Evolutionary conservation across 2,888 invertebrate genomes (phyloP), one percentile per base, ranked within the genome.

Genomic region (Agrotis puta): DNA sequence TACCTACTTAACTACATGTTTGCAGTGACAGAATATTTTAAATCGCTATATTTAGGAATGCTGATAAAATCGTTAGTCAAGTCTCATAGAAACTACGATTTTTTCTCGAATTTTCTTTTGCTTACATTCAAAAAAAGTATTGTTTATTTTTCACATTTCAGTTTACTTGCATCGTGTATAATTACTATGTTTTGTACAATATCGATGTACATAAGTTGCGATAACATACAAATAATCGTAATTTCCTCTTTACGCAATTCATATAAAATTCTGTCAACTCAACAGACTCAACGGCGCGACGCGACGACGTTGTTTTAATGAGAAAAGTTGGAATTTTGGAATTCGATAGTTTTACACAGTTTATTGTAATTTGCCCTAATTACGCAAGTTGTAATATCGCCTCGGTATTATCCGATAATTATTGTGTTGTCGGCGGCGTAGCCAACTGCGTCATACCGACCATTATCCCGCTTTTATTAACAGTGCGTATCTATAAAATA

Each of bases 361-460:
- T 85, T 85, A 79, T 84, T 71, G 77, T 81, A 83, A 86, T 83
- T 77, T 72, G 54, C 72, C 65, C 66, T 85, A 75, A 84, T 81
- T 82, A 83, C 79, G 63, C 67, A 82, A 81, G 76, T 79, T 84
- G 83, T 69, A 78, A 74, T 80, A 68, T 65, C 63, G 59, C 51
- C 64, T 54, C 66, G 72, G 80, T 77, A 82, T 82, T 82, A 72
- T 74, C 75, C 56, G 63, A 79, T 80, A 75, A 82, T 83, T 74
- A 84, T 81, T 83, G 79, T 76, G 81, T 76, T 77, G 75, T 69
- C 72, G 77, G 48, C 20, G 39, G 27, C 61, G 18, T 48, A 27
- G 39, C 79, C 45, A 58, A 63, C 66, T 48, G 53, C 77, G 51
- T 57, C 57, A 58, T 45, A 64, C 61, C 61, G 43, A 76, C 39